Evolutionary conservation across 2,888 invertebrate genomes (phyloP).

Genomic region (Hemaris fuciformis): DNA sequence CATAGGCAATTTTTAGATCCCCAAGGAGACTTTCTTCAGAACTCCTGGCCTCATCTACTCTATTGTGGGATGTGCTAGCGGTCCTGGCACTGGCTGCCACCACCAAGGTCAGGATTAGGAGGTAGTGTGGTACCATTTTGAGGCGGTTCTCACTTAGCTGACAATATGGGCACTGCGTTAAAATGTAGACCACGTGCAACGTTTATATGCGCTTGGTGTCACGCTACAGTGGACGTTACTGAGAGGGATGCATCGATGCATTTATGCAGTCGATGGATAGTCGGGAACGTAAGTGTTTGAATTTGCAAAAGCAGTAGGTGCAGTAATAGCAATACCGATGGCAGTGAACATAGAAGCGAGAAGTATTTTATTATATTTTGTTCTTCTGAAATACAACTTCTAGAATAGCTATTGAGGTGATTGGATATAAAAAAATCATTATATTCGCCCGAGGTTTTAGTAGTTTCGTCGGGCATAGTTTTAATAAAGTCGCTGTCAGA

Average conservation of each 20-base stretch:
- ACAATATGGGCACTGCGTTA: conserved; percentile 70
- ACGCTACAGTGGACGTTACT: conserved; percentile 69
- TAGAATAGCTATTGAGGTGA: no score
- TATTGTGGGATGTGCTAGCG: conserved; percentile 73
- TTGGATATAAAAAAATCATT: no score
- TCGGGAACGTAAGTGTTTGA: conserved; percentile 34
- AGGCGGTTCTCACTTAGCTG: conserved; percentile 64
- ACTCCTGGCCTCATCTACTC: conserved; percentile 64
- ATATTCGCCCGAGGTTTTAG: no score
- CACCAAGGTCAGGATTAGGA: conserved; percentile 79
- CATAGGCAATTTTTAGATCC: conserved; percentile 87
- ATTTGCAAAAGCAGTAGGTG: background rate
- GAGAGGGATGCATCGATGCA: conserved; percentile 77
- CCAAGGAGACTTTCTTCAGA: conserved; percentile 79
- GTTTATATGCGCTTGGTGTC: conserved; percentile 79
- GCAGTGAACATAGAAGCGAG: no score
- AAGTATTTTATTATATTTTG: no score
- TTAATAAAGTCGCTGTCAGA: no score
- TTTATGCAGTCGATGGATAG: conserved; percentile 61
- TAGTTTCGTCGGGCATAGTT: no score
- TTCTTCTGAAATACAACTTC: no score
- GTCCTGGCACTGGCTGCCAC: conserved; percentile 78
- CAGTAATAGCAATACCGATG: no score
- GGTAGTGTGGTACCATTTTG: conserved; percentile 82
- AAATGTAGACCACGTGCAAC: conserved; percentile 64